A percentile compares a stretch with the other conserved stretches of the same genome.
Evolutionary conservation across 2,888 invertebrate species (phyloP).

Genomic region (Aleiodes testaceus): DNA sequence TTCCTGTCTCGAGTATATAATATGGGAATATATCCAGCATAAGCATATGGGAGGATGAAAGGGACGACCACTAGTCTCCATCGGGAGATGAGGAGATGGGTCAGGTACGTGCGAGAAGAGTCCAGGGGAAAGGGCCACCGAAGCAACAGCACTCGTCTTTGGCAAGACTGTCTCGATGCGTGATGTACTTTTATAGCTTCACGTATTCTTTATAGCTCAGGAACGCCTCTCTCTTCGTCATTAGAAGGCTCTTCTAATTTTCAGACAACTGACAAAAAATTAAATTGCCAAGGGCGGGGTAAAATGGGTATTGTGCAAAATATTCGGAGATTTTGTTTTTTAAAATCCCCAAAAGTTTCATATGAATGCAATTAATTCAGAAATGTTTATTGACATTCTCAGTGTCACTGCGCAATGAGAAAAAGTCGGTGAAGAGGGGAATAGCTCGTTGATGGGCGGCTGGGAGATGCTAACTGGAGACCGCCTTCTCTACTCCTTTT

Average conservation of each 20-base stretch:
- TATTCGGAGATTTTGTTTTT: no score
- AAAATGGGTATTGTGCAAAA: no score
- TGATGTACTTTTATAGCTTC: slow-evolving; percentile 57
- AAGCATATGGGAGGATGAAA: neutral
- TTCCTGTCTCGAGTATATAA: slow-evolving; percentile 31
- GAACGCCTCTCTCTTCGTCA: slow-evolving; percentile 57
- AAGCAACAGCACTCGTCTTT: slow-evolving; percentile 7
- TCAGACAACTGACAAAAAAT: slow-evolving; percentile 26
- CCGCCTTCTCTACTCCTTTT: slow-evolving; percentile 64
- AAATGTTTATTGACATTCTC: slow-evolving; percentile 27
- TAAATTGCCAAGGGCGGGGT: no score
- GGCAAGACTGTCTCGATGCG: slow-evolving; percentile 42
- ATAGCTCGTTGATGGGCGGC: slow-evolving; percentile 63
- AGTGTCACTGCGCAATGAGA: slow-evolving; percentile 44
- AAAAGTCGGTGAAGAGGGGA: slow-evolving; percentile 58
- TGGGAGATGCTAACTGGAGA: slow-evolving; percentile 63
- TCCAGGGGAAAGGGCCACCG: slow-evolving; percentile 25
- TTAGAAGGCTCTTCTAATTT: slow-evolving; percentile 54
- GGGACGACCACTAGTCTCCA: slow-evolving; percentile 23
- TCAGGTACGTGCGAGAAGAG: slow-evolving; percentile 42
- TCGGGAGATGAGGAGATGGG: slow-evolving; percentile 23
- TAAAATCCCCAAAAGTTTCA: no score
- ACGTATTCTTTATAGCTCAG: slow-evolving; percentile 58
- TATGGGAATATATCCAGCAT: neutral
- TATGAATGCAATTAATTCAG: no score